Evolutionary conservation across 2,113 vertebrate genomes (phyloP).

Genomic region (Antechinus stuartii): DNA sequence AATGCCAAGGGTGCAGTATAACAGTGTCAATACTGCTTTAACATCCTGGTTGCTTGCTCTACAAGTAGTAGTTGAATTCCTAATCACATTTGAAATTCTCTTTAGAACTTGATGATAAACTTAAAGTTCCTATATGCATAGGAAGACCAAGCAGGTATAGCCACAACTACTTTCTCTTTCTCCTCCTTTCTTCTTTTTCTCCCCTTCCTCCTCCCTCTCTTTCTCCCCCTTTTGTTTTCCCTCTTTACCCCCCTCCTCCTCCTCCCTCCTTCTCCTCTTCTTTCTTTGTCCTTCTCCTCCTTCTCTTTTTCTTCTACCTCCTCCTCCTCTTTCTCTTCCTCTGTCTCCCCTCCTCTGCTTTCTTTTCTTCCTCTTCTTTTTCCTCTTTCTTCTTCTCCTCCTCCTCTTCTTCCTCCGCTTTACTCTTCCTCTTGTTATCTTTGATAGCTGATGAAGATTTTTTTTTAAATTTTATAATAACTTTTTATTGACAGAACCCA

Average conservation of each 20-base stretch:
- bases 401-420: no score
- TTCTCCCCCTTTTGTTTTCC: fast-evolving
- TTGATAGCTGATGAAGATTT: background rate
- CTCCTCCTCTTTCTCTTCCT: background rate
- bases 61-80: background rate
- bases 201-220: no score
- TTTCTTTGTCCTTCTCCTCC: no score
- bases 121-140: background rate
- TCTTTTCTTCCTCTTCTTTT: background rate
- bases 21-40: background rate
- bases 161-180: background rate
- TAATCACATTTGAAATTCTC: background rate
- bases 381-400: no score
- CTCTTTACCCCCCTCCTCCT: no score
- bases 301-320: background rate
- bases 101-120: background rate
- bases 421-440: background rate
- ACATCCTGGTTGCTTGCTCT: background rate
- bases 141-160: background rate
- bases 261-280: no score
- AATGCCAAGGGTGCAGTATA: background rate
- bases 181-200: background rate
- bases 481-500: no score
- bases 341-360: background rate
- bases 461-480: background rate